Evolutionary conservation across 2,113 vertebrate genomes (phyloP).

Genomic region (Centropus bengalensis): DNA sequence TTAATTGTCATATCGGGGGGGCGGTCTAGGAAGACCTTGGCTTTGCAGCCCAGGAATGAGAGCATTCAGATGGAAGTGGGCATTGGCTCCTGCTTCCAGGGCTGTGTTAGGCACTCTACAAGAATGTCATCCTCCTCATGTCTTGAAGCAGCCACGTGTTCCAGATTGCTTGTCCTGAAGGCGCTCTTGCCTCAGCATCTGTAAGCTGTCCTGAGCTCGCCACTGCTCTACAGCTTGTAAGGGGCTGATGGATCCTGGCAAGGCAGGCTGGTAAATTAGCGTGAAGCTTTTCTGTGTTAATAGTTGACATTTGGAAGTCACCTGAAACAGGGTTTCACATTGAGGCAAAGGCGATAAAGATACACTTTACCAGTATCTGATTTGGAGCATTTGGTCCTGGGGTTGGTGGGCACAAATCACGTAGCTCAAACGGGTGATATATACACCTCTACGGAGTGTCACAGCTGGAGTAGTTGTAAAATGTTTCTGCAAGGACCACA

Average conservation of each 20-base stretch:
- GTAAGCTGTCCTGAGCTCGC: not conserved
- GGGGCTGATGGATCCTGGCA: not conserved
- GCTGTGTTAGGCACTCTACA: not conserved
- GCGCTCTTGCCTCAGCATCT: not conserved
- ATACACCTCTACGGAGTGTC: not conserved
- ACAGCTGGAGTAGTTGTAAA: not conserved
- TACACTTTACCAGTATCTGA: not conserved
- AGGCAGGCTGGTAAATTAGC: not conserved
- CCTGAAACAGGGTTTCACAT: not conserved
- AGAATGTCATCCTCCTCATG: not conserved
- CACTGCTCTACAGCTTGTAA: not conserved
- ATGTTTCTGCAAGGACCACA: not conserved
- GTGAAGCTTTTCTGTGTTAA: not conserved
- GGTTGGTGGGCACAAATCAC: not conserved
- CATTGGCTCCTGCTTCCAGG: not conserved
- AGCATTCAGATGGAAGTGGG: not conserved
- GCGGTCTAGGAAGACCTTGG: not conserved
- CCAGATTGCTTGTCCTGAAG: not conserved
- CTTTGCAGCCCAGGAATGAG: not conserved
- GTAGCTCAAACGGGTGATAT: not conserved
- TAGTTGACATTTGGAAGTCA: not conserved
- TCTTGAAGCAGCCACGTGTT: not conserved
- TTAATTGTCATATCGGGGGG: not conserved
- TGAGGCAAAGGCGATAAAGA: not conserved
- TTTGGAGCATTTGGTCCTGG: not conserved